Conservation (phyloP, 2,797 vertebrate genomes). For the Scleropages formosus region DNA sequence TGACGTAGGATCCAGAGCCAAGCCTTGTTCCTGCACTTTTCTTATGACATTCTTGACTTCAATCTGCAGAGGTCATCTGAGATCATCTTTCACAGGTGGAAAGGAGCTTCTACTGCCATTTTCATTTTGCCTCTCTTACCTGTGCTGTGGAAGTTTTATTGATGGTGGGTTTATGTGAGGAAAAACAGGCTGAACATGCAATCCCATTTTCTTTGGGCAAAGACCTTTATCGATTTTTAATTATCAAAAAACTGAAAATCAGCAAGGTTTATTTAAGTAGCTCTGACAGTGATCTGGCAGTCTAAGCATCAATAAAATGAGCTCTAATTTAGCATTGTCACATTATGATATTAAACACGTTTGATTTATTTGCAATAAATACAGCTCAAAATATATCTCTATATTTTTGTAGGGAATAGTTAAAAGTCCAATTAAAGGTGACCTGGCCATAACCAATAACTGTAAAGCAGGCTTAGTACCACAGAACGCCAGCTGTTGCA, state of each 20-base stretch:
- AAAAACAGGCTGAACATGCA: background rate
- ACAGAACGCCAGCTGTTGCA: background rate
- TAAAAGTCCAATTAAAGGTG: slow-evolving; percentile 5
- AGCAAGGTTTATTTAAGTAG: background rate
- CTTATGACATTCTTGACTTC: no score
- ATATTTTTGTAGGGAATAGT: background rate
- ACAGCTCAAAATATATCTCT: background rate
- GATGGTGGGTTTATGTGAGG: background rate
- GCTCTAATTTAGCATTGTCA: background rate
- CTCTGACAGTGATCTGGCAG: background rate
- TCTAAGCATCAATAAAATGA: slow-evolving; percentile 1
- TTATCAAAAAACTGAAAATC: background rate
- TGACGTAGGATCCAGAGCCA: no score
- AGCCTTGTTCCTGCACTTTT: no score
- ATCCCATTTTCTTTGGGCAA: background rate
- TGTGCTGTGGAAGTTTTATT: no score
- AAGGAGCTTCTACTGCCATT: no score
- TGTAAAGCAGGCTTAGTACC: background rate
- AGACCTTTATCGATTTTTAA: background rate
- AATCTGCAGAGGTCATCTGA: no score
- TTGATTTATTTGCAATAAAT: slow-evolving; percentile 18
- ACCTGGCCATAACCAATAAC: slow-evolving; percentile 9
- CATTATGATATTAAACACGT: slow-evolving; percentile 4
- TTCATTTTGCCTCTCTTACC: no score
- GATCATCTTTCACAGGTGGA: no score